phyloP scores from a whole-genome alignment of 92 coral and sea anemone genomes.

The Anthopleura xanthogrammica region DNA sequence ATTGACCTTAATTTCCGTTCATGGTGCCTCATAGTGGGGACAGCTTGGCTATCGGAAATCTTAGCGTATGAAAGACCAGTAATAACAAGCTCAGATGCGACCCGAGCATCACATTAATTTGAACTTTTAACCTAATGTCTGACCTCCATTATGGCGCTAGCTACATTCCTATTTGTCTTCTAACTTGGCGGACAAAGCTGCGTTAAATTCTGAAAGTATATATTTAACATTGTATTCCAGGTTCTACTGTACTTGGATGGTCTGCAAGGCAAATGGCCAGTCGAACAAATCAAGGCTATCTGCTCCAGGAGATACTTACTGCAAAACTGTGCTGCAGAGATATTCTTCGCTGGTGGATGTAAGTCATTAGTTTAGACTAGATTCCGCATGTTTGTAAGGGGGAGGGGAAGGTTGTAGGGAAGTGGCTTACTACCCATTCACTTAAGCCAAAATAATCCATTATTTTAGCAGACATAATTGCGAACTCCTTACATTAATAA shows the following conservation, averaged over 20 bases:
- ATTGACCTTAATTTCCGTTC: neutral
- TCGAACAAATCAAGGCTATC: slow-evolving; percentile 92
- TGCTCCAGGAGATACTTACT: slow-evolving; percentile 89
- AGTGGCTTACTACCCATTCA: no score
- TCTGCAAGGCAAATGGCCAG: slow-evolving; percentile 95
- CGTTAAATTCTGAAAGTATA: neutral
- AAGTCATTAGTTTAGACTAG: slow-evolving; percentile 26
- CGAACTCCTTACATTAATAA: no score
- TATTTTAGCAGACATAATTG: no score
- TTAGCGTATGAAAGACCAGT: neutral
- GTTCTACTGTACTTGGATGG: slow-evolving; percentile 82
- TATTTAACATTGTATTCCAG: slow-evolving; percentile 42
- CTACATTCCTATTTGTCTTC: neutral
- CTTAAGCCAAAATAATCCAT: no score
- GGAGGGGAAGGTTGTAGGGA: no score
- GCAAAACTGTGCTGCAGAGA: slow-evolving; percentile 92
- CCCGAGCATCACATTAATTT: no score
- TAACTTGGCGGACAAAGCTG: neutral
- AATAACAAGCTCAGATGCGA: no score
- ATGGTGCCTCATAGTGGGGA: neutral
- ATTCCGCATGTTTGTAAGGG: neutral
- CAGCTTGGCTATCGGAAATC: neutral
- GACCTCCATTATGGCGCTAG: neutral
- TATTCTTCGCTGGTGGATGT: slow-evolving; percentile 87
- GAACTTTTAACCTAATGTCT: no score